phyloP scores from a whole-genome alignment of 2,888 invertebrate species.

The Microchrysa polita region DNA sequence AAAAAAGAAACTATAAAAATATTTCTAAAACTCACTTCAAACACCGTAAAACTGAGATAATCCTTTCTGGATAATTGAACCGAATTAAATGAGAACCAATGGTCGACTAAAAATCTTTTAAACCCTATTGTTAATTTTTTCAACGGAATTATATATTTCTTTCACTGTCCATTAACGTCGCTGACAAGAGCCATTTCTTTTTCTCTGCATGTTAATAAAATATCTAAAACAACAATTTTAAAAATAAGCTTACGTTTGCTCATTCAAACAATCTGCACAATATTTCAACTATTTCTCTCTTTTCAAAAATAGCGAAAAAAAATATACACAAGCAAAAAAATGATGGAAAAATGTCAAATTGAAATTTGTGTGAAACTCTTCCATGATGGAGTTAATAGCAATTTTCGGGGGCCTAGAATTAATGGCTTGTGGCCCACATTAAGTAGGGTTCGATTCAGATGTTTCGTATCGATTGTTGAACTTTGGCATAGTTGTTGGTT shows the following conservation, averaged over 20 bases:
- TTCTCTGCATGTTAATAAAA: neutral
- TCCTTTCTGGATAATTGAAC: conserved; percentile 37
- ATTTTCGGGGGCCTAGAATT: neutral
- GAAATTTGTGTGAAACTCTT: conserved; percentile 24
- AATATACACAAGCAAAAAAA: neutral
- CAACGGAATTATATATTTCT: conserved; percentile 19
- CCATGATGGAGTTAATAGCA: neutral
- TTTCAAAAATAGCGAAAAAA: conserved; percentile 18
- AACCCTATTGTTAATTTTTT: conserved; percentile 46
- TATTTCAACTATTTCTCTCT: neutral
- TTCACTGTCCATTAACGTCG: conserved; percentile 3
- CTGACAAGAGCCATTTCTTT: neutral
- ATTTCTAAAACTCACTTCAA: conserved; percentile 15
- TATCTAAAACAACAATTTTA: neutral
- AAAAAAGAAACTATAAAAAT: neutral
- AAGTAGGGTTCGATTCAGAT: conserved; percentile 12
- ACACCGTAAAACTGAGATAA: neutral
- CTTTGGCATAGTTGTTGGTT: no score
- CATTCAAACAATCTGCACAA: neutral
- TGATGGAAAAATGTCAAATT: conserved; percentile 33
- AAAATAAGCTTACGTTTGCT: conserved; percentile 2
- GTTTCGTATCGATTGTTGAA: no score
- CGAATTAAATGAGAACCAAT: conserved; percentile 45
- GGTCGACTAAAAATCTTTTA: conserved; percentile 45
- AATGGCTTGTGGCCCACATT: neutral